A percentile compares a stretch with the other conserved stretches of the same genome.
These are phyloP conservation scores for Hirundo rustica DNA, from an alignment of 2,797 vertebrate genomes.

Conservation along the genomic window DNA sequence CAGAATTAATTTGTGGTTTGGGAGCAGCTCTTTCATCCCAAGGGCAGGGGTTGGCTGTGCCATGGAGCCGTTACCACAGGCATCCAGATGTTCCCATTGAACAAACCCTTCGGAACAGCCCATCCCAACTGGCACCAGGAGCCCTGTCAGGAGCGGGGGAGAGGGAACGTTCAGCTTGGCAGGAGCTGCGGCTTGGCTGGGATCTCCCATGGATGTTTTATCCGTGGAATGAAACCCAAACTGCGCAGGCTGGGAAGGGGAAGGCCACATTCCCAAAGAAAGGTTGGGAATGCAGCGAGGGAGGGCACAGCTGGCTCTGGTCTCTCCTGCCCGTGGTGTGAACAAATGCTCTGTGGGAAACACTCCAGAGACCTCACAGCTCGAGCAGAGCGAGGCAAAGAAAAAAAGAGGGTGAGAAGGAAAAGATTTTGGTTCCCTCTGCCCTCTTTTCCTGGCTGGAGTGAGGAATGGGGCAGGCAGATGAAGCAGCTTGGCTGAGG, in stretches of 20 bases:
- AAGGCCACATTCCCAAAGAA: not conserved
- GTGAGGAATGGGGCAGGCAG: not conserved
- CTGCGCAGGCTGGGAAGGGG: not conserved
- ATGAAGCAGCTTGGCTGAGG: not conserved
- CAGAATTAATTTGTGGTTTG: constrained; percentile 50
- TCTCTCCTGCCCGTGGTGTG: not conserved
- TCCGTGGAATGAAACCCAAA: not conserved
- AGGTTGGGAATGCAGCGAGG: not conserved
- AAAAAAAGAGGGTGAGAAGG: not conserved
- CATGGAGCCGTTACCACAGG: constrained; percentile 17
- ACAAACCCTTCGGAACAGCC: not conserved
- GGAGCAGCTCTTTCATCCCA: constrained; percentile 44
- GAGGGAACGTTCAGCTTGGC: not conserved
- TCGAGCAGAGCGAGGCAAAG: not conserved
- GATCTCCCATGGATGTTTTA: not conserved
- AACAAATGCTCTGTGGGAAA: not conserved
- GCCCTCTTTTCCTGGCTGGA: not conserved
- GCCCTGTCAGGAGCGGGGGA: not conserved
- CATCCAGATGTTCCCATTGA: constrained; percentile 47
- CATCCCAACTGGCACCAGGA: not conserved
- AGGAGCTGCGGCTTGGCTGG: not conserved
- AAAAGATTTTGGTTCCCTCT: not conserved
- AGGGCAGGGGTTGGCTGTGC: not conserved
- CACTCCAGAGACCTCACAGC: not conserved
- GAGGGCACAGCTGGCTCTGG: not conserved